These are phyloP conservation scores for Ophiothrix spiculata DNA, from an alignment of 35 echinoderm and acorn worm species.

Conservation along the genomic window DNA sequence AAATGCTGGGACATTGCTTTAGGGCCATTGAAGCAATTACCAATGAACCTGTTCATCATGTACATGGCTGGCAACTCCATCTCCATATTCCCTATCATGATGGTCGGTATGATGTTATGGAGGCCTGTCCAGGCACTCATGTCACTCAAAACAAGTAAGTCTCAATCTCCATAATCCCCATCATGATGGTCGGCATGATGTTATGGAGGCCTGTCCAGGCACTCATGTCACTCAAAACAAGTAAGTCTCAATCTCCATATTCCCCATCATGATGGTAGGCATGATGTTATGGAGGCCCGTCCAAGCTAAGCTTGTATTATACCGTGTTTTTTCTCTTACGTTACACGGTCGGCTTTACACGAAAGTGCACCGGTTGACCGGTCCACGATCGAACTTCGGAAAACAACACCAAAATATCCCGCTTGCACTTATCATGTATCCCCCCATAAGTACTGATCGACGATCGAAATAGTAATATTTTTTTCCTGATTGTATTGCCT, in stretches of 20 bases:
- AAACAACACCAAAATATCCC: no score
- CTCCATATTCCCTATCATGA: constrained; percentile 99
- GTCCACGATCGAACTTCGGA: no score
- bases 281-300: constrained; percentile 99
- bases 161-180: constrained; percentile 84
- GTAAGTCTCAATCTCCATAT: constrained; percentile 89
- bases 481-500: no score
- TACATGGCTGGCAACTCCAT: constrained; percentile 99
- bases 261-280: constrained; percentile 99
- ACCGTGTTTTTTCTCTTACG: no score
- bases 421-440: no score
- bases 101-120: constrained; percentile 99
- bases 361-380: no score
- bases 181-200: constrained; percentile 99
- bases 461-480: no score
- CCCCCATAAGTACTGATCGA: no score
- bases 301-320: no score
- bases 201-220: constrained; percentile 95
- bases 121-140: constrained; percentile 90
- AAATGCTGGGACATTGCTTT: constrained; percentile 99
- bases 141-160: constrained; percentile 88
- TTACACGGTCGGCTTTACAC: no score
- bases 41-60: constrained; percentile 99
- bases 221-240: constrained; percentile 76
- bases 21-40: constrained; percentile 92